These are phyloP conservation scores for Poecilia latipinna DNA, from an alignment of 2,113 vertebrate genomes.

Conservation along the genomic window DNA sequence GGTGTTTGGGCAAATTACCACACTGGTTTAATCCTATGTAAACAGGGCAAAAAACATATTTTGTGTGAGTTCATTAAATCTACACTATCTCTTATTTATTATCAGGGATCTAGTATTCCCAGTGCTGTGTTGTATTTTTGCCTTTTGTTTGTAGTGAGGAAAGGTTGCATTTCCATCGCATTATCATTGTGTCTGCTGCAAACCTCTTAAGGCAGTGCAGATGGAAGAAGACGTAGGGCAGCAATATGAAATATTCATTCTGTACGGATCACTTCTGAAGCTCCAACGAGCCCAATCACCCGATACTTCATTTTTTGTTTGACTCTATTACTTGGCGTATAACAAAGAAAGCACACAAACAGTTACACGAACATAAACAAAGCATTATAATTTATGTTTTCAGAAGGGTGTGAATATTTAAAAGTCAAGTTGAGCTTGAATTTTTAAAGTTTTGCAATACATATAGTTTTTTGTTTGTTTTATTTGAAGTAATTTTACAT, in stretches of 20 bases:
- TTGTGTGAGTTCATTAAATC: constrained; percentile 24
- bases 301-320: constrained; percentile 31
- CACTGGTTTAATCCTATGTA: constrained; percentile 16
- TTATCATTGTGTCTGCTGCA: neutral
- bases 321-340: constrained; percentile 7
- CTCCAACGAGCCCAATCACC: constrained; percentile 41
- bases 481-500: constrained; percentile 30
- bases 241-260: constrained; percentile 36
- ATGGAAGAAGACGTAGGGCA: constrained; percentile 17
- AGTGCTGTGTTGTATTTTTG: constrained; percentile 50
- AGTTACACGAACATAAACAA: neutral
- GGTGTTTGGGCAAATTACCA: no score
- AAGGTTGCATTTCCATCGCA: neutral
- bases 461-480: constrained; percentile 41
- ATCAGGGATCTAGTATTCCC: constrained; percentile 13
- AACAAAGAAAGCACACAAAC: constrained; percentile 29
- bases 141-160: constrained; percentile 33
- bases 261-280: constrained; percentile 29
- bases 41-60: constrained; percentile 51
- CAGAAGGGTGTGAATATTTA: constrained; percentile 26
- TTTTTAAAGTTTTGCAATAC: constrained; percentile 10
- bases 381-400: constrained; percentile 2
- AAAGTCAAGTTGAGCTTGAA: constrained; percentile 8
- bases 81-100: constrained; percentile 61
- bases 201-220: constrained; percentile 38